A percentile compares a stretch with the other conserved stretches of the same genome.
These are phyloP conservation scores for Cryptoleucopteryx plumbea DNA, from an alignment of 2,113 vertebrate genomes.

Conservation along the genomic window DNA sequence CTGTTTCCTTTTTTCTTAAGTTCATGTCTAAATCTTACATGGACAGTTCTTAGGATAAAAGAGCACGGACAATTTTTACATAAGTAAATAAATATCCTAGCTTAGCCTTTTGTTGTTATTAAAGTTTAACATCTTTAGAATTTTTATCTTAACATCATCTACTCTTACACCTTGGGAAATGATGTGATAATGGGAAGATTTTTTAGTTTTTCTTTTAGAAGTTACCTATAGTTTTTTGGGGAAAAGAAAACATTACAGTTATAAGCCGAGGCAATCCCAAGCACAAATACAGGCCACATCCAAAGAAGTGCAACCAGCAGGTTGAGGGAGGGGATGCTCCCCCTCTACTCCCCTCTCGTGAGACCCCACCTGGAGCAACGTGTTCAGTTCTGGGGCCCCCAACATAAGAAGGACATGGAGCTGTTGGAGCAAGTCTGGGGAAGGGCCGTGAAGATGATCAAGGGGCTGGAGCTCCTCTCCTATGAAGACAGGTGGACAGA, in stretches of 20 bases:
- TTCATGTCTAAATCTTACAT: neutral
- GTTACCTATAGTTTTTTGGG: fast-evolving
- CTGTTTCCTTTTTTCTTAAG: neutral
- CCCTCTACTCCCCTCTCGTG: no score
- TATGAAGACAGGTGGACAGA: no score
- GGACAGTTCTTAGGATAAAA: neutral
- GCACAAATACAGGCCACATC: no score
- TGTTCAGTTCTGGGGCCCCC: no score
- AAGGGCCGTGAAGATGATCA: no score
- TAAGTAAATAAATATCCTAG: neutral
- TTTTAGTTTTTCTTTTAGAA: neutral
- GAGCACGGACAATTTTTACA: neutral
- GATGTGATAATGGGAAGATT: neutral
- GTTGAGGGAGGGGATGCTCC: no score
- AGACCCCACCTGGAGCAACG: no score
- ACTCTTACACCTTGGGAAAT: neutral
- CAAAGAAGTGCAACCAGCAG: no score
- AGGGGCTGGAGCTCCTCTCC: no score
- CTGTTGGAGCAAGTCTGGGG: no score
- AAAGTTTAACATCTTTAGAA: neutral
- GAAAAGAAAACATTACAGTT: fast-evolving
- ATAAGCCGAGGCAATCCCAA: no score
- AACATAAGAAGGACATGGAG: no score
- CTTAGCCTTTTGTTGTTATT: neutral
- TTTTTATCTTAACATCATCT: neutral